A percentile compares a stretch with the other conserved stretches of the same genome.
Evolutionary conservation across 2,888 invertebrate genomes (phyloP).

Genomic region (Platycheirus albimanus): DNA sequence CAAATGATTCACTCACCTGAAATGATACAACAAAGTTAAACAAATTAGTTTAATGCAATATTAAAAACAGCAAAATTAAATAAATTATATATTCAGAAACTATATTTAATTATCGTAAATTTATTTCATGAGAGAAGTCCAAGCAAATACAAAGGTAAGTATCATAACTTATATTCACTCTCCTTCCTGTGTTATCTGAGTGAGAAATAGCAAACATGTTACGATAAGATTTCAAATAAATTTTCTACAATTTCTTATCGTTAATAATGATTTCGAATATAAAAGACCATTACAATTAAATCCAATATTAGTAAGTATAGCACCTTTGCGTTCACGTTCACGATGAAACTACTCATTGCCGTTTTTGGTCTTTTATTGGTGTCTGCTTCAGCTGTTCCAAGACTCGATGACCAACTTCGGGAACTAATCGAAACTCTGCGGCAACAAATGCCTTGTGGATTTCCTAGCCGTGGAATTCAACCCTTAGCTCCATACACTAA

Average conservation of each 20-base stretch:
- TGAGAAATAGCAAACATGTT: conserved; percentile 27
- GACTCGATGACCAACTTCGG: conserved; percentile 79
- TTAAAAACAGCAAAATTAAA: too few relatives aligned
- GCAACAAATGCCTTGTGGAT: conserved; percentile 80
- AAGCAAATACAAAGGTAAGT: not conserved
- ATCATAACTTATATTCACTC: conserved; percentile 17
- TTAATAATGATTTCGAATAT: conserved; percentile 3
- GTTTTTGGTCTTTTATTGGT: conserved; percentile 35
- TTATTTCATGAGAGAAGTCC: not conserved
- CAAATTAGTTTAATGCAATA: conserved; percentile 22
- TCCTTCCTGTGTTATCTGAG: conserved; percentile 6
- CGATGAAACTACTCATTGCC: conserved; percentile 30
- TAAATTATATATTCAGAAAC: not conserved
- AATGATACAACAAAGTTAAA: conserved; percentile 10
- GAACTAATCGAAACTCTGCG: conserved; percentile 79
- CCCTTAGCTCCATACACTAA: conserved; percentile 78
- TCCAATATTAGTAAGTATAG: not conserved
- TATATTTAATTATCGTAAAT: not conserved
- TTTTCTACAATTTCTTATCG: conserved; percentile 30
- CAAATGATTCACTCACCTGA: conserved; percentile 47
- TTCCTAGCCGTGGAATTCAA: conserved; percentile 77
- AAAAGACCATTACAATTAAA: conserved; percentile 16
- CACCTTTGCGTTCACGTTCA: too few relatives aligned
- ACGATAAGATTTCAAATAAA: conserved; percentile 52
- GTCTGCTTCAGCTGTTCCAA: conserved; percentile 49